Base-by-base conservation (phyloP, 2,888 invertebrate genomes). In the Helleia helle region DNA sequence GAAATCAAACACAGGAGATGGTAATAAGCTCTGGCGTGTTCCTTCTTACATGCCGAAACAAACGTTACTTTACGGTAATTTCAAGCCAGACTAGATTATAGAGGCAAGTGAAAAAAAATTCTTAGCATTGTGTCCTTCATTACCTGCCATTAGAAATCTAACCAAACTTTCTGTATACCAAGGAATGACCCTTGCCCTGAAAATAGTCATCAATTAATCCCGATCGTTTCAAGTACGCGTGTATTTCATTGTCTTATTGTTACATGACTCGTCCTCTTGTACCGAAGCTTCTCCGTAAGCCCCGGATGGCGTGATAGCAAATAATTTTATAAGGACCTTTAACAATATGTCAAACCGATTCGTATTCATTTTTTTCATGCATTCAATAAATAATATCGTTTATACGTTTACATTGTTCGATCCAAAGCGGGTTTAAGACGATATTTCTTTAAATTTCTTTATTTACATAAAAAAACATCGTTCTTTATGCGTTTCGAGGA, bases 391-490 rank as follows among this genome's bases (percentile, higher is more conserved):
- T 73, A 71, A 71, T 70, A 72, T 71, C 65, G 69, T 66, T 71
- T 74, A 69, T 75, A 79, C 77, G 70, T 79, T 80, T 70, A 80
- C 79, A 81, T 81, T 80, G 81, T 79, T 80, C 80, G 71, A 70
- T 70, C 64, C 65, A 63, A 67, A 66, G 55, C 73, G 67, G 57
- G 65, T 57, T 63, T 66, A 69, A 64, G 71, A 65, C 64, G 71
- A 72, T 79, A 75, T 79, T 75, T 79, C 69, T 74, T 65, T 58
- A 74, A 74, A 65, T 64, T 65, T 65, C 64, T 68, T 67, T 62
- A 55, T 62, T 59, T 59, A 54, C 50, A 46, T 54, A 64, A 55
- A 66, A 72, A 71, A 69, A 68, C 48, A 54, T 59, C 65, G 61
- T 79, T 80, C 80, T 81, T 80, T 81, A 80, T 80, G 81, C 71